Evolutionary conservation across 2,113 vertebrate genomes (phyloP), one percentile per base, ranked within the genome.

Genomic region (Pagrus major): DNA sequence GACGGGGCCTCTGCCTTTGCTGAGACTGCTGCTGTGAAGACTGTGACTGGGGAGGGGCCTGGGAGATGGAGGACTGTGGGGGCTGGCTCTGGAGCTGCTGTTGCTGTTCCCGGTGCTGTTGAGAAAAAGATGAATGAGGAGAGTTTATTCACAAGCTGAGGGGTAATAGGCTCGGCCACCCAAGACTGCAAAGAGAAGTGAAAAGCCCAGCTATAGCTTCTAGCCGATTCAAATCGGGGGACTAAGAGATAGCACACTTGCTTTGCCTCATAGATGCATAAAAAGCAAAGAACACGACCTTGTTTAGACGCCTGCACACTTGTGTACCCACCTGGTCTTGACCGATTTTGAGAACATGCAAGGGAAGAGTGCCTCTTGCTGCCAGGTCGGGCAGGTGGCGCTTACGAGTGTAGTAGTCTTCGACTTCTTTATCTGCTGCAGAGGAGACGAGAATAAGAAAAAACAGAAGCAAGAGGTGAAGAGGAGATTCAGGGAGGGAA

Each of bases 361-460:
- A 93, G 20, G 98, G 98, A 73, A 99, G 97, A 0, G 98, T 99
- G 78, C 97, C 94, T 1, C 98, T 92, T 6, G 98, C 97, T 0
- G 98, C 98, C 88, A 99, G 94, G 93, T 99, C 98, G 0, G 97
- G 97, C 85, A 99, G 95, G 85, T 99, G 97, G 60, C 97, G 94
- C 88, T 97, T 96, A 64, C 97, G 96, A 91, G 94, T 96, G 91
- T 99, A 99, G 93, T 99, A 99, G 15, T 99, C 98, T 0, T 99
- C 98, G 1, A 97, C 96, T 4, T 99, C 98, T 92, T 99, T 99
- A 92, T 99, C 98, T 59, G 96, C 98, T 99, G 95, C 23, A 76
- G 87, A 91, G 85, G 61, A 76, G 63, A 87, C 0, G 44, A 71
- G 49, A 54, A 72, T 33, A 29, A 10, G 1, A 25, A 68, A 29